These are phyloP conservation scores for Marmota monax DNA, from an alignment of 2,113 vertebrate genomes.

Conservation along the genomic window DNA sequence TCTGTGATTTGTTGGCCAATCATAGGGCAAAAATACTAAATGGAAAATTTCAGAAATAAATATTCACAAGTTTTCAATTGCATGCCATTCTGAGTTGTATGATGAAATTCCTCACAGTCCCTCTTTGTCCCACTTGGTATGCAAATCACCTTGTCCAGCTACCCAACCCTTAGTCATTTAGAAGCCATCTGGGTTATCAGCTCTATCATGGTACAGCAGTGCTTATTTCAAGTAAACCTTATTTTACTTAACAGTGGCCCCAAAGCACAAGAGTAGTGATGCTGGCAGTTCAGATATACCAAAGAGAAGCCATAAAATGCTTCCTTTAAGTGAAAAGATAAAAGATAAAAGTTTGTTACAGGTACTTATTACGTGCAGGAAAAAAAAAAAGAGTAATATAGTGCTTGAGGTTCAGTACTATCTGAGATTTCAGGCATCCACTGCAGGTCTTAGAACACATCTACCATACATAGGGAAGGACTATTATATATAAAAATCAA, in stretches of 20 bases:
- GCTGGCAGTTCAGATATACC: neutral
- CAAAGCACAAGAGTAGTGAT: neutral
- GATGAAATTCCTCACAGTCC: neutral
- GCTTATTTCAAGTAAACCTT: neutral
- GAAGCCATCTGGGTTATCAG: neutral
- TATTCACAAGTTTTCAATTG: neutral
- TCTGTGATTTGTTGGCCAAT: neutral
- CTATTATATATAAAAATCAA: neutral
- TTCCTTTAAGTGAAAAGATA: neutral
- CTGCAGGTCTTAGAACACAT: neutral
- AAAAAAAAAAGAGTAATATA: neutral
- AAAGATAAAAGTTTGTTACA: neutral
- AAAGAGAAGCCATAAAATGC: neutral
- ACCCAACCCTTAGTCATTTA: neutral
- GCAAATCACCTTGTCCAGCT: neutral
- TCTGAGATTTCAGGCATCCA: neutral
- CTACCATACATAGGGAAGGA: neutral
- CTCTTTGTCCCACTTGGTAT: neutral
- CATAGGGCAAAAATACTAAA: neutral
- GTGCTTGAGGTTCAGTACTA: neutral
- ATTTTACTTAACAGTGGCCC: neutral
- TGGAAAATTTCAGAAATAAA: slow-evolving; percentile 17
- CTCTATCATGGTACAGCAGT: neutral
- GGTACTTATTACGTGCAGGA: neutral
- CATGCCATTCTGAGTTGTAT: neutral